phyloP scores from a whole-genome alignment of 2,797 vertebrate genomes.

The Micrastur ruficollis region DNA sequence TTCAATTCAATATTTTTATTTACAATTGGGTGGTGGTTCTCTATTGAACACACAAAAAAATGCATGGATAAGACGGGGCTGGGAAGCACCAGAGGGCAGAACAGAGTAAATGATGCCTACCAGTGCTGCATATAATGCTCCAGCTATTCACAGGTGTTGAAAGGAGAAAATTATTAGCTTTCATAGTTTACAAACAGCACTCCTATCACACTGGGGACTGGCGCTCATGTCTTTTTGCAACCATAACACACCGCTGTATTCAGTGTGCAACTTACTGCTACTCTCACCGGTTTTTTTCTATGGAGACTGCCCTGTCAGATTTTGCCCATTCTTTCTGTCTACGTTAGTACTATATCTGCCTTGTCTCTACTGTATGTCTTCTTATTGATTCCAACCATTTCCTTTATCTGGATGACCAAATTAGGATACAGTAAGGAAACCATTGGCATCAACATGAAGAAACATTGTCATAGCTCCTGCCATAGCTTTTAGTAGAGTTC shows the following conservation, averaged over 20 bases:
- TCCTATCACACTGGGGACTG: neutral
- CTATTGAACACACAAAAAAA: neutral
- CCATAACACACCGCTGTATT: neutral
- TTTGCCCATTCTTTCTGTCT: neutral
- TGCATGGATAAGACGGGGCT: neutral
- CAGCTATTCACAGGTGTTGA: neutral
- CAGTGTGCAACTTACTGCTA: neutral
- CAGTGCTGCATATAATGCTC: neutral
- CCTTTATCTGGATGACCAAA: neutral
- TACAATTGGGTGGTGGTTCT: neutral
- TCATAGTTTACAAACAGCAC: neutral
- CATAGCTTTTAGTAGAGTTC: neutral
- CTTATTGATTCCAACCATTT: neutral
- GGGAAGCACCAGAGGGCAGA: neutral
- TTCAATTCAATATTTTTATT: neutral
- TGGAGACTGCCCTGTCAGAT: neutral
- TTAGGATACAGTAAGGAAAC: neutral
- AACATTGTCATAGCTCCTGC: neutral
- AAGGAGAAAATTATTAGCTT: conserved; percentile 10
- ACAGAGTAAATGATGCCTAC: neutral
- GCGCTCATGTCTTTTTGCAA: fast-evolving
- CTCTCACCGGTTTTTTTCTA: neutral
- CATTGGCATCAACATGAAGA: neutral
- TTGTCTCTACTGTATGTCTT: neutral
- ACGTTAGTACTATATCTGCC: neutral